Evolutionary conservation across 2,888 invertebrate genomes (phyloP), one percentile per base, ranked within the genome.

Genomic region (Drosophila recens): DNA sequence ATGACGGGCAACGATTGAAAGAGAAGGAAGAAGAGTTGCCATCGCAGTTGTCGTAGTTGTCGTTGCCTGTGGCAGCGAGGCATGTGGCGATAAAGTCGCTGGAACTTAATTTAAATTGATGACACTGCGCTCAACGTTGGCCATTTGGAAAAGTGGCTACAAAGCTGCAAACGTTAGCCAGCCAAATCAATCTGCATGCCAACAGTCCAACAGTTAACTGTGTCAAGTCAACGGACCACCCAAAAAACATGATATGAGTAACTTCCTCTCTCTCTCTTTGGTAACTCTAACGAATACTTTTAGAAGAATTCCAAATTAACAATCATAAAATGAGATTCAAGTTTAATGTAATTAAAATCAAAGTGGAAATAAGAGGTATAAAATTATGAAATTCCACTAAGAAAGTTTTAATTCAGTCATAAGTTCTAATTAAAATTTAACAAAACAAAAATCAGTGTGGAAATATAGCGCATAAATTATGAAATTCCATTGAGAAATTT

Each of bases 81-180:
- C 72, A 72, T 66, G 40, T 63, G 67, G 71, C 82, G 90, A 89
- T 87, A 89, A 82, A 69, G 87, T 75, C 63, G 85, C 59, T 42
- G 58, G 73, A 82, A 89, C 82, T 89, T 90, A 89, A 90, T 87
- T 87, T 89, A 90, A 85, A 90, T 89, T 90, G 90, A 90, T 90
- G 86, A 87, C 89, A 85, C 89, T 76, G 82, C 36, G 34, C 34
- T 48, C 40, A 59, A 53, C 80, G 67, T 69, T 59, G 85, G 69
- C 80, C 84, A 85, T 74, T 85, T 74, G 84, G 86, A 87, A 89
- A 85, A 85, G 86, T 78, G 83, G 67, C 73, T 63, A 87, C 81
- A 76, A 80, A 75, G 73, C 66, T 79, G 70, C 56, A 52, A 79
- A 79, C 84, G 68, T 67, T 79, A 75, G 74, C 62, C 82, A 27